phyloP scores from a whole-genome alignment of 2,888 invertebrate species.

The Ellobium chinense region DNA sequence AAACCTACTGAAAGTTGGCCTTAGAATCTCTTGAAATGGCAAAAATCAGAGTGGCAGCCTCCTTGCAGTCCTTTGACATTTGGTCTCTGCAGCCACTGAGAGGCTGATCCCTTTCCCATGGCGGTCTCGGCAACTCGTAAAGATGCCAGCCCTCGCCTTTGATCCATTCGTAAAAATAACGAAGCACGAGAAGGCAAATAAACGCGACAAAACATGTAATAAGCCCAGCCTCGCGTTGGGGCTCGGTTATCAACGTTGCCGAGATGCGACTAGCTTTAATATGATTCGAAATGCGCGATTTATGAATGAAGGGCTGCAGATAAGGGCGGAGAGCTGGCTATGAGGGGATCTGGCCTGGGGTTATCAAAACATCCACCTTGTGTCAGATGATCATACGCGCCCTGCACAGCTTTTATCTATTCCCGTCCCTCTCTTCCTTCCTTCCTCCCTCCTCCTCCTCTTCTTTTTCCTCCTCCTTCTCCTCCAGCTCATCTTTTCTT shows the following conservation, averaged over 20 bases:
- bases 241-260: background rate
- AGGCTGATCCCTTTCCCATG: constrained; percentile 18
- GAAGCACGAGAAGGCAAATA: constrained; percentile 27
- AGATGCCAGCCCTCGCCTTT: constrained; percentile 32
- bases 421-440: too few species aligned
- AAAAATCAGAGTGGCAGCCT: too few species aligned
- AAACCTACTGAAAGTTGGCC: too few species aligned
- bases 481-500: too few species aligned
- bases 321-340: constrained; percentile 1
- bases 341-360: background rate
- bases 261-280: background rate
- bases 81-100: constrained; percentile 19
- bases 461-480: too few species aligned
- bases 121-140: constrained; percentile 20
- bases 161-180: constrained; percentile 46
- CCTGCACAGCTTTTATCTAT: too few species aligned
- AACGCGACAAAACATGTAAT: constrained; percentile 31
- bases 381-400: background rate
- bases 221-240: background rate
- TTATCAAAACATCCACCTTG: constrained; percentile 28
- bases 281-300: constrained; percentile 29
- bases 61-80: constrained; percentile 46
- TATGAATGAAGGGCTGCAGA: constrained; percentile 26
- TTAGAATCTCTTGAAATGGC: too few species aligned
- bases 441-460: too few species aligned